Evolutionary conservation across 2,888 invertebrate genomes (phyloP), one percentile per base, ranked within the genome.

Genomic region (Selenia dentaria): DNA sequence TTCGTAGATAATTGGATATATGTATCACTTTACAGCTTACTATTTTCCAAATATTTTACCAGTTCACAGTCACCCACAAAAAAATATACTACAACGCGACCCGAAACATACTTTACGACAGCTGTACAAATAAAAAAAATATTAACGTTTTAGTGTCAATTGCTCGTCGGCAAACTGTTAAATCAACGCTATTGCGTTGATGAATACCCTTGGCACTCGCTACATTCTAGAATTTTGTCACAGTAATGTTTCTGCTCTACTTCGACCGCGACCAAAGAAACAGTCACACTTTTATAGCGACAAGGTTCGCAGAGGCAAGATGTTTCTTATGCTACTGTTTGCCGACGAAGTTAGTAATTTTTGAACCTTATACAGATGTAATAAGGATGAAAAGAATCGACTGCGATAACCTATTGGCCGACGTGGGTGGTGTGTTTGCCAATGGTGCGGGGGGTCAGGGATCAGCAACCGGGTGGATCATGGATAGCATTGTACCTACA

Each of bases 381-480:
- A 25, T 32, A 32, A 27, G 24, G 12, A 8, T 12, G n/a, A 18
- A 6, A 24, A 12, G 34, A 8, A 18, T 9, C 10, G 9, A 11
- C n/a, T 31, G 18, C 16, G 36, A 48, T 53, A 48, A 36, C 45
- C 38, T 44, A 22, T 27, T 12, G 14, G 8, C 11, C 37, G 41
- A 38, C 48, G 54, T 59, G 50, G 50, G 49, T 47, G 45, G 46
- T 33, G 29, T 48, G 47, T 52, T 50, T 45, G 40, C 24, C 34
- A 40, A 42, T 49, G 45, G 37, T 31, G 12, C 33, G 41, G 33
- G 41, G 33, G 58, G 54, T 56, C 58, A 54, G 45, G 48, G 56
- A 37, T 57, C 51, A 46, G 24, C 33, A 43, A 10, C 43, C 31
- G 41, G 34, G 32, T 36, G 39, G 46, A 43, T 53, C 52, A 49